A percentile compares a stretch with the other conserved stretches of the same genome.
Conservation (phyloP, 1,140 invertebrate genomes). For the Neoseiulus cucumeris region DNA sequence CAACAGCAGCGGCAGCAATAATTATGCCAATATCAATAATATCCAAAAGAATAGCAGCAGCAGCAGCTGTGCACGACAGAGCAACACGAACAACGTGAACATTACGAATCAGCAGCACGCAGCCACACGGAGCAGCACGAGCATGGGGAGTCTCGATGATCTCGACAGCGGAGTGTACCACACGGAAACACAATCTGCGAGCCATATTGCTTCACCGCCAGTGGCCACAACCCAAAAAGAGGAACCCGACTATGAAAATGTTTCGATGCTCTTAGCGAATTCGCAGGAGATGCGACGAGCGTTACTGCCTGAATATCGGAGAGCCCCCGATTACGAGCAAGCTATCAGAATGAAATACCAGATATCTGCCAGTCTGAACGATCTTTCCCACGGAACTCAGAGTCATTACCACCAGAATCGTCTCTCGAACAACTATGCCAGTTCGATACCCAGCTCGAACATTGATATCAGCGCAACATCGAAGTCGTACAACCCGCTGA, state of each 20-base stretch:
- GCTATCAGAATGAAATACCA: constrained; percentile 46
- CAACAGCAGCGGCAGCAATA: not conserved
- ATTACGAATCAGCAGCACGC: no score
- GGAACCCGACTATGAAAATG: constrained; percentile 4
- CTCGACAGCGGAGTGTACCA: constrained; percentile 4
- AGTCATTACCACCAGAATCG: not conserved
- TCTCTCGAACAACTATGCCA: not conserved
- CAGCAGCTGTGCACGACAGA: not conserved
- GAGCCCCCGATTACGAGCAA: constrained; percentile 79
- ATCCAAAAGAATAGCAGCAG: constrained; percentile 9
- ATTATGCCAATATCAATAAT: not conserved
- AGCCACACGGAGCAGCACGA: no score
- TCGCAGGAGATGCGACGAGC: constrained; percentile 29
- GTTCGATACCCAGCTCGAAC: constrained; percentile 6
- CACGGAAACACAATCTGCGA: constrained; percentile 8
- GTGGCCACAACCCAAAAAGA: constrained; percentile 4
- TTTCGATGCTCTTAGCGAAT: not conserved
- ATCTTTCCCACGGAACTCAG: constrained; percentile 11
- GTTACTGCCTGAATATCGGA: constrained; percentile 65
- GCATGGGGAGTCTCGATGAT: constrained; percentile 7
- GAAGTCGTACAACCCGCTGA: constrained; percentile 3
- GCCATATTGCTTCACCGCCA: not conserved
- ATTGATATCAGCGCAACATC: constrained; percentile 6
- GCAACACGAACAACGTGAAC: not conserved
- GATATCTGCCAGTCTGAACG: constrained; percentile 14